Conservation (phyloP, 2,797 vertebrate species). For the Otolemur crassicaudatus region DNA sequence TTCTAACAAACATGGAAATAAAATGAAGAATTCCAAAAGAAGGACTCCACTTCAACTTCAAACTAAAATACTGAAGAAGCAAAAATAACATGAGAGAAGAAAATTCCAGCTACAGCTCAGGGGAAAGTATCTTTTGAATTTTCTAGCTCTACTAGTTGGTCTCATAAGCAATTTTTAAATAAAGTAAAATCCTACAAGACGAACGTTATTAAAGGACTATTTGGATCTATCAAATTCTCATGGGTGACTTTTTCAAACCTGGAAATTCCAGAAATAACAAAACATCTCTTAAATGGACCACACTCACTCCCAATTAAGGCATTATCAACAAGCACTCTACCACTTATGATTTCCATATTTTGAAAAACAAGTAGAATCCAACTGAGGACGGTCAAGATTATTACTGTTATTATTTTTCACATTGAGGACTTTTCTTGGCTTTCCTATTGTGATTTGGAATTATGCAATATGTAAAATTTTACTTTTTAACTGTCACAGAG, state of each 20-base stretch:
- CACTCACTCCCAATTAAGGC: conserved; percentile 39
- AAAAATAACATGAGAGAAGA: conserved; percentile 50
- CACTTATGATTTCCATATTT: conserved; percentile 25
- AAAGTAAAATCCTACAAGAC: conserved; percentile 64
- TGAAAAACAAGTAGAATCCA: conserved; percentile 52
- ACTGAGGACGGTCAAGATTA: conserved; percentile 41
- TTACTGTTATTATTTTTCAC: conserved; percentile 60
- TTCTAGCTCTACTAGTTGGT: conserved; percentile 54
- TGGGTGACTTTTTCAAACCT: conserved; percentile 64
- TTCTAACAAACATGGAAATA: conserved; percentile 59
- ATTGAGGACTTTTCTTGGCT: conserved; percentile 66
- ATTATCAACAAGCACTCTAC: conserved; percentile 20
- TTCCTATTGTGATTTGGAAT: conserved; percentile 53
- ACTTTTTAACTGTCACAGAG: conserved; percentile 67
- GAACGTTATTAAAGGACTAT: conserved; percentile 55
- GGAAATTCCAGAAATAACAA: conserved; percentile 69
- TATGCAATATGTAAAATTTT: conserved; percentile 62
- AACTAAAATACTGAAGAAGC: conserved; percentile 63
- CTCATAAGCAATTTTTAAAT: conserved; percentile 71
- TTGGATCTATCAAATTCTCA: conserved; percentile 61
- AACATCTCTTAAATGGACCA: conserved; percentile 65
- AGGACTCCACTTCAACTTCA: conserved; percentile 55
- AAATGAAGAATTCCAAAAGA: conserved; percentile 66
- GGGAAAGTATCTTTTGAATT: conserved; percentile 57
- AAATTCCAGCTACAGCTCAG: conserved; percentile 40